phyloP scores from a whole-genome alignment of 2,888 invertebrate species.

The Phrixothrix hirtus region DNA sequence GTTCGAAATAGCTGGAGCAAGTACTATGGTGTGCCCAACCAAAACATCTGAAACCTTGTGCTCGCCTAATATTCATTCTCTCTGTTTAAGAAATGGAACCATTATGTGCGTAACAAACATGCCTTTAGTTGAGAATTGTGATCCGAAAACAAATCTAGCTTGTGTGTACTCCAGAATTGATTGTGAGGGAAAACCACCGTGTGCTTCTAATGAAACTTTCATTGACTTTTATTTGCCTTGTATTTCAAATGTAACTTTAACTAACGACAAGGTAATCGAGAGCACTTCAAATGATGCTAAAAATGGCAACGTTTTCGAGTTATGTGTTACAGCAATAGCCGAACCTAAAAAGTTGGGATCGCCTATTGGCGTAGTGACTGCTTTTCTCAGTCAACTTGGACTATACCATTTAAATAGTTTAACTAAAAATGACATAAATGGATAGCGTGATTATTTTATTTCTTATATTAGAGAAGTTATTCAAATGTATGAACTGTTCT shows the following conservation, averaged over 20 bases:
- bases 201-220: slow-evolving; percentile 35
- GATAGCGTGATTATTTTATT: too few species aligned
- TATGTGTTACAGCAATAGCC: slow-evolving; percentile 16
- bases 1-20: slow-evolving; percentile 7
- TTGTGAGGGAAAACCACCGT: slow-evolving; percentile 14
- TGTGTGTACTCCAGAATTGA: slow-evolving; percentile 21
- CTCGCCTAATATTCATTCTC: slow-evolving; percentile 12
- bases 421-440: too few species aligned
- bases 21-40: neutral
- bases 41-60: slow-evolving; percentile 6
- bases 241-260: slow-evolving; percentile 42
- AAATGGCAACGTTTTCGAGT: neutral
- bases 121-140: slow-evolving; percentile 42
- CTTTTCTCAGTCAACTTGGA: slow-evolving; percentile 6
- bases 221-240: slow-evolving; percentile 46
- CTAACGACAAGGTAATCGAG: slow-evolving; percentile 3
- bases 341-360: slow-evolving; percentile 3
- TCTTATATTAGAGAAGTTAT: too few species aligned
- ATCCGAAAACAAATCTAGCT: slow-evolving; percentile 2
- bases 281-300: neutral
- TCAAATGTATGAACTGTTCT: too few species aligned
- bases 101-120: slow-evolving; percentile 48
- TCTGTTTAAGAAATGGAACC: slow-evolving; percentile 39
- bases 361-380: slow-evolving; percentile 1
- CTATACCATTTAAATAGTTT: neutral